Conservation (phyloP, 2,113 vertebrate species). For the Pyxicephalus adspersus region DNA sequence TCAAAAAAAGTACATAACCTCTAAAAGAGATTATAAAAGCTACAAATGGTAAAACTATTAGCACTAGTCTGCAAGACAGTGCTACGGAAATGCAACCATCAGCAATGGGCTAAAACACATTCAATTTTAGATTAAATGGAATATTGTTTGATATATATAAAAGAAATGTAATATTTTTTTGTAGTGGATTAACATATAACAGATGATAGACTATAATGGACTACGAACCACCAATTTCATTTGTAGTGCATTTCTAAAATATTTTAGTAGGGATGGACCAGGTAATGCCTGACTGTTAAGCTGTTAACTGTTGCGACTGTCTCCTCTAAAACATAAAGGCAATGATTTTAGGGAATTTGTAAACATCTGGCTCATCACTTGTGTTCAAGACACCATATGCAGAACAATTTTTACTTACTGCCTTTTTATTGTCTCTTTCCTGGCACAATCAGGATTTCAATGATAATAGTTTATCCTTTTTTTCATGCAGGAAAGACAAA, state of each 20-base stretch:
- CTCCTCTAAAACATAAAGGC: slow-evolving; percentile 29
- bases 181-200: slow-evolving; percentile 58
- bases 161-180: slow-evolving; percentile 45
- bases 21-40: slow-evolving; percentile 44
- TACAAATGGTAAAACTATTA: background rate
- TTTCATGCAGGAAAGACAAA: too few species aligned
- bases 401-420: slow-evolving; percentile 23
- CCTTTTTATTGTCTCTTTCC: slow-evolving; percentile 26
- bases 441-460: too few species aligned
- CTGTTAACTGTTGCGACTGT: slow-evolving; percentile 43
- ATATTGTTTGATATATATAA: slow-evolving; percentile 32
- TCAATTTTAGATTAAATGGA: slow-evolving; percentile 48
- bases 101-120: background rate
- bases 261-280: slow-evolving; percentile 30
- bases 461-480: too few species aligned
- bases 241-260: slow-evolving; percentile 51
- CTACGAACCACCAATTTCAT: slow-evolving; percentile 55
- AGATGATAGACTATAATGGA: slow-evolving; percentile 56
- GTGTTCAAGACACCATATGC: slow-evolving; percentile 44
- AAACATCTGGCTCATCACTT: slow-evolving; percentile 21
- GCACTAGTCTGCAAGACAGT: background rate
- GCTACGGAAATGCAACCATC: background rate
- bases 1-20: background rate
- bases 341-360: slow-evolving; percentile 22
- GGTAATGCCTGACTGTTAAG: slow-evolving; percentile 49